phyloP scores from a whole-genome alignment of 2,797 vertebrate species.

The Garrulus glandarius region DNA sequence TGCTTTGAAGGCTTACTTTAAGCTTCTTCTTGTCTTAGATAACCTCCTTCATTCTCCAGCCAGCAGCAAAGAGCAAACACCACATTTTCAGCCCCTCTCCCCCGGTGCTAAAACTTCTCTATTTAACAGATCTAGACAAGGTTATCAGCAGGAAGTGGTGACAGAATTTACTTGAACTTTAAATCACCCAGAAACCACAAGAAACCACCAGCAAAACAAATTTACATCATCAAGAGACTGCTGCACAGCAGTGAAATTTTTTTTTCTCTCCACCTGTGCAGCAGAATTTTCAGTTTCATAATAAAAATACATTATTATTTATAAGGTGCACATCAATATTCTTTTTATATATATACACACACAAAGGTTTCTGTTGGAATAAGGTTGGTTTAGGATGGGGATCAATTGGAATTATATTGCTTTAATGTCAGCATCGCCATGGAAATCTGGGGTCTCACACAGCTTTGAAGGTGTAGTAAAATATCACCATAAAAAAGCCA shows the following conservation, averaged over 20 bases:
- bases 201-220: background rate
- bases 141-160: background rate
- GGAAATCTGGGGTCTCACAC: background rate
- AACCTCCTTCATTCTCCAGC: background rate
- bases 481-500: background rate
- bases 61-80: background rate
- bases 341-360: rapidly evolving
- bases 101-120: background rate
- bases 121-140: background rate
- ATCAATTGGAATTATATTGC: background rate
- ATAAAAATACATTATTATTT: background rate
- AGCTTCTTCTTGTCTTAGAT: background rate
- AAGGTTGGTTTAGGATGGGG: background rate
- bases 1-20: background rate
- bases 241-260: background rate
- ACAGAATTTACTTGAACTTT: background rate
- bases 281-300: background rate
- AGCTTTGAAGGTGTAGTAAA: background rate
- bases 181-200: background rate
- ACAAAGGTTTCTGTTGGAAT: background rate
- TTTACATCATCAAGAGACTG: background rate
- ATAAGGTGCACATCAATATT: no score
- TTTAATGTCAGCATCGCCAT: background rate
- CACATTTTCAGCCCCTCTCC: background rate
- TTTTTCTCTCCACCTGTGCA: background rate